Percentiles rank a stretch among this genome's conserved stretches.
Evolutionary conservation across 1,140 invertebrate species (phyloP).

Genomic region (Aplysia californica): DNA sequence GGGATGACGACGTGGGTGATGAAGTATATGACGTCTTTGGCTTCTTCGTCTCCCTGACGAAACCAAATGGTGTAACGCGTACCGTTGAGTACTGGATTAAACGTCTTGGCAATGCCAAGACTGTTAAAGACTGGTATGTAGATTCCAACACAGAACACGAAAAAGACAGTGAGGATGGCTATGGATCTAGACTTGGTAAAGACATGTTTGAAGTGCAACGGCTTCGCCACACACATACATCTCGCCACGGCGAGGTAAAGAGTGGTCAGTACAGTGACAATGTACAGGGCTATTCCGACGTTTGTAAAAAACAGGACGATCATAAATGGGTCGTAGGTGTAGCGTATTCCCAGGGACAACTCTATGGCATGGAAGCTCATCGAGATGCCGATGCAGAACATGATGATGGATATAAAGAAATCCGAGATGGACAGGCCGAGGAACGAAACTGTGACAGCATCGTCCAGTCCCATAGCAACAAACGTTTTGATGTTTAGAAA

Average conservation of each 20-base stretch:
- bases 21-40: not conserved
- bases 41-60: not conserved
- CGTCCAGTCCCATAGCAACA: not conserved
- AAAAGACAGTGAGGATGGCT: not conserved
- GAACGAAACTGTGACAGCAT: conserved; percentile 6
- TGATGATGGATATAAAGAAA: not conserved
- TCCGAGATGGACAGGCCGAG: not conserved
- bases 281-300: not conserved
- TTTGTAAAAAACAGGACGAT: not conserved
- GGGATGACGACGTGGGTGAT: not conserved
- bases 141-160: not conserved
- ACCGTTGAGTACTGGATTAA: not conserved
- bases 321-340: not conserved
- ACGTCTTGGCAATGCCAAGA: not conserved
- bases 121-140: conserved; percentile 4
- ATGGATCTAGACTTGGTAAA: not conserved
- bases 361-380: not conserved
- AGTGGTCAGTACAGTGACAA: not conserved
- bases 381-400: not conserved
- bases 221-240: too few species aligned
- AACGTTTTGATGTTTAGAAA: too few species aligned
- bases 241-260: conserved; percentile 10
- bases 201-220: conserved; percentile 1
- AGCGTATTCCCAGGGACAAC: not conserved
- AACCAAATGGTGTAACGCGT: not conserved